phyloP scores from a whole-genome alignment of 2,888 invertebrate genomes.

The Lycocerus yunnanus region DNA sequence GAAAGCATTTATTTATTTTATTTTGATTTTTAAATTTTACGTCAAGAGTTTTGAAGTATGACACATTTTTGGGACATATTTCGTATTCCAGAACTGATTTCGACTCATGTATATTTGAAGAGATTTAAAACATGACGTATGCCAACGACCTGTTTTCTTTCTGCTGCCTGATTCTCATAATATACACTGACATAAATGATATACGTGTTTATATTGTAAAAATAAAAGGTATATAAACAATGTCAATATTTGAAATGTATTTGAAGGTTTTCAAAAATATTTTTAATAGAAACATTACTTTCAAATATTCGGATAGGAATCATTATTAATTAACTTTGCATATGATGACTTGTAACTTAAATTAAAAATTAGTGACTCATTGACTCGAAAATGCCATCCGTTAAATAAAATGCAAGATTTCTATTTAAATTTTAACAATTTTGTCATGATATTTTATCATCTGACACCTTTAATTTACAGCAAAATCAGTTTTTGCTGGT shows the following conservation, averaged over 20 bases:
- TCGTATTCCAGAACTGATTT: conserved; percentile 32
- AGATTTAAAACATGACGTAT: conserved; percentile 31
- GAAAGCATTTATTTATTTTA: conserved; percentile 3
- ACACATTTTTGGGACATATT: conserved; percentile 26
- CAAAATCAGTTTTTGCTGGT: no score
- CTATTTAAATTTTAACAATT: no score
- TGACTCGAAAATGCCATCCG: not conserved
- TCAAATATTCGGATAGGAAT: not conserved
- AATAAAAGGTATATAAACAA: not conserved
- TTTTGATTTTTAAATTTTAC: conserved; percentile 10
- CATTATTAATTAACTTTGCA: not conserved
- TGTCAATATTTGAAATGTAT: not conserved
- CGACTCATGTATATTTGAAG: conserved; percentile 29
- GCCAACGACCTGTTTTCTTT: conserved; percentile 26
- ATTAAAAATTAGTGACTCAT: not conserved
- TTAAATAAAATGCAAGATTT: no score
- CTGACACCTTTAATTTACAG: no score
- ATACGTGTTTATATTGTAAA: conserved; percentile 27
- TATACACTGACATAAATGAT: conserved; percentile 29
- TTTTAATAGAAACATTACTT: not conserved
- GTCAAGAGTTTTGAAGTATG: conserved; percentile 6
- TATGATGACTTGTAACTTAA: not conserved
- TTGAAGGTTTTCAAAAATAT: not conserved
- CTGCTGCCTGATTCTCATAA: conserved; percentile 16
- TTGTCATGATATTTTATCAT: no score